phyloP scores from a whole-genome alignment of 35 echinoderm and acorn worm genomes.

The Nesometra sesokonis region DNA sequence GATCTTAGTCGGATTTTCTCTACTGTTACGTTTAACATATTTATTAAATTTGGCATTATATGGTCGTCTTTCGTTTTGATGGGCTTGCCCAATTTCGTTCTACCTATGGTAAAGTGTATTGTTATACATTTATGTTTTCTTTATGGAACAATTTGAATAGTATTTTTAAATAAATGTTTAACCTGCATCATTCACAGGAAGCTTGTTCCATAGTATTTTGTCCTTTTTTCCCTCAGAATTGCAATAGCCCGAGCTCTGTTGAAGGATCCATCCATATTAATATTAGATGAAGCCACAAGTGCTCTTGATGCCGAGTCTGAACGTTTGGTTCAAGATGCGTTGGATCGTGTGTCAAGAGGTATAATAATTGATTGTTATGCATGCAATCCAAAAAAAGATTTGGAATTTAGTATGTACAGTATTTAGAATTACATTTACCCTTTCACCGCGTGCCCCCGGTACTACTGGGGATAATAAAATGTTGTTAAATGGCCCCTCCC shows the following conservation, averaged over 20 bases:
- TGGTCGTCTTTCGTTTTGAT: too few species aligned
- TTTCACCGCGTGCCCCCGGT: too few species aligned
- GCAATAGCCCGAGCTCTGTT: slow-evolving; percentile 80
- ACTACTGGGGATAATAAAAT: too few species aligned
- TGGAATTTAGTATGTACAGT: not conserved
- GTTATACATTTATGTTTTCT: not conserved
- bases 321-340: slow-evolving; percentile 67
- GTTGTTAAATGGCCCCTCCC: not conserved
- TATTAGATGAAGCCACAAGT: slow-evolving; percentile 92
- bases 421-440: too few species aligned
- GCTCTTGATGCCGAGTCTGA: slow-evolving; percentile 85
- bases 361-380: not conserved
- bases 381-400: not conserved
- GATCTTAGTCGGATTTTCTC: too few species aligned
- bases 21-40: too few species aligned
- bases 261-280: slow-evolving; percentile 75
- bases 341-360: slow-evolving; percentile 79
- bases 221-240: slow-evolving; percentile 42
- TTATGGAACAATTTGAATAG: not conserved
- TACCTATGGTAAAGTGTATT: not conserved
- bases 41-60: too few species aligned
- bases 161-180: not conserved
- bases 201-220: not conserved
- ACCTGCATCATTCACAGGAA: not conserved
- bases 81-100: too few species aligned